Base-by-base conservation (phyloP, 92 coral and sea anemone species). In the Siderastrea siderea region DNA sequence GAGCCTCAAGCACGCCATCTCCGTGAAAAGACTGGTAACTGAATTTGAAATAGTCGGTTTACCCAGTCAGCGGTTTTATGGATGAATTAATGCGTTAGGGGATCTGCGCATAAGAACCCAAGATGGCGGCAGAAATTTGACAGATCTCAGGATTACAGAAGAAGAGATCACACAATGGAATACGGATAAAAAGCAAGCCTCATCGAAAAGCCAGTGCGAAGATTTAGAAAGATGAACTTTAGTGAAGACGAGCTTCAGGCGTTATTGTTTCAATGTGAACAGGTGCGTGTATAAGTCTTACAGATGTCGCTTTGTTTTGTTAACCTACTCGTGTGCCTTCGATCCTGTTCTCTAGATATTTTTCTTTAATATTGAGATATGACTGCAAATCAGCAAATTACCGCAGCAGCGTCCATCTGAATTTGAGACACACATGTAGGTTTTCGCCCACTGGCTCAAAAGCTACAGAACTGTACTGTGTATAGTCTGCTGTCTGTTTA, bases 231-330 rank as follows among this genome's bases (percentile, higher is more conserved):
- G 45, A 95, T 95, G 98, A 92, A 85, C 66, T 75, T 82, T 43
- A 82, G 68, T 61, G 96, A 91, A 68, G 93, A 95, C 47, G 96
- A 95, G 57, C 84, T 93, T 48, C 98, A 93, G 9, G 83, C 63
- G 66, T 73, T 95, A 38, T 64, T 93, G 47, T 88, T 74, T 84
- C 96, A 95, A 15, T 90, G 94, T 69, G 98, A 95, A 71, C 95
- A 95, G 98, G 98, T 93, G 14, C 44, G 77, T 6, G 10, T 48
- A 2, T 71, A 43, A 2, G 11, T 10, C 15, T 10, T 5, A 17
- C 47, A 7, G 38, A 26, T 26, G 38, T 26, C 38, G 38, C 0
- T 26, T 5, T 81, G 43, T 11, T 75, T 49, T 52, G 47, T 10
- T 45, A 45, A 43, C 47, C 13, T 57, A 26, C 38, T 26, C 38